Evolutionary conservation across 2,113 vertebrate genomes (phyloP).

Genomic region (Zosterops borbonicus): DNA sequence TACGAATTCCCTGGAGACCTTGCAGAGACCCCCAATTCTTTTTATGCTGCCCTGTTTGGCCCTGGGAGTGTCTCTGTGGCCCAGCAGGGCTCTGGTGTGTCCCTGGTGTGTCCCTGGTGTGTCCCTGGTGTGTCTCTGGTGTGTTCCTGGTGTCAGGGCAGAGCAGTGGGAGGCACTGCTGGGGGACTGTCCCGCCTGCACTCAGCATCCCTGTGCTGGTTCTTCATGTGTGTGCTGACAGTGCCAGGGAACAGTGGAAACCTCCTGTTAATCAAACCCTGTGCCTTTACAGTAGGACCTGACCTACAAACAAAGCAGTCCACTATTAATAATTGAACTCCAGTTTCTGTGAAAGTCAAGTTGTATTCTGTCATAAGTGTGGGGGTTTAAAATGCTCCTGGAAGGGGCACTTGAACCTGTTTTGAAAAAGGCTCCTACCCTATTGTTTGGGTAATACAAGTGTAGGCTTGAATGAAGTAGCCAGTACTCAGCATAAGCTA

Average conservation of each 20-base stretch:
- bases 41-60: not conserved
- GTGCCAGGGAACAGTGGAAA: not conserved
- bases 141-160: not conserved
- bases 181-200: not conserved
- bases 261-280: not conserved
- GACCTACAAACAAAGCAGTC: not conserved
- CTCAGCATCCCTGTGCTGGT: rapidly evolving
- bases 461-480: not conserved
- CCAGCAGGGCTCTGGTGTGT: not conserved
- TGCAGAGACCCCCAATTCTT: not conserved
- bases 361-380: not conserved
- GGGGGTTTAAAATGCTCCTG: not conserved
- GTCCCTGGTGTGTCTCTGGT: rapidly evolving
- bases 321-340: not conserved
- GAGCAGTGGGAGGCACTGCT: not conserved
- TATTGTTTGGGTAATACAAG: not conserved
- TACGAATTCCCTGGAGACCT: not conserved
- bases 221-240: rapidly evolving
- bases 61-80: not conserved
- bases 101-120: rapidly evolving
- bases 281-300: not conserved
- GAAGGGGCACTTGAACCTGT: not conserved
- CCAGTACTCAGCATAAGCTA: not conserved
- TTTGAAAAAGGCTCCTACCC: not conserved
- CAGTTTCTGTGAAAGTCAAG: not conserved